Evolutionary conservation across 2,888 invertebrate genomes (phyloP), one percentile per base, ranked within the genome.

Genomic region (Nebria salina): DNA sequence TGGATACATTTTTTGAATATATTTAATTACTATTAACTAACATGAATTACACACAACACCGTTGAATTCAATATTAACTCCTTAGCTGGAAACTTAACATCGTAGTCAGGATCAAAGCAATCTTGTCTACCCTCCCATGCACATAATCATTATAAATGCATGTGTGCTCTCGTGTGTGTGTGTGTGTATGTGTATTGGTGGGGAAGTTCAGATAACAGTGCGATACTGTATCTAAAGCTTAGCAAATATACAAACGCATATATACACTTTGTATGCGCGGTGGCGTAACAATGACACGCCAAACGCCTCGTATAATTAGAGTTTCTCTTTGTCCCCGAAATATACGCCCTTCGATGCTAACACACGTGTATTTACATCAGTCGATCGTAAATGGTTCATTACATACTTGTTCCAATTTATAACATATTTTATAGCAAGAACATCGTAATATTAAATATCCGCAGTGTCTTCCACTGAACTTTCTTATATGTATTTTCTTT

Each of bases 141-240:
- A 34, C 5, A 34, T 34, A 34, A 34, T 34, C 34, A 34, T 34
- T 34, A 34, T 34, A 34, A 34, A 34, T 34, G 68, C 13, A 26
- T 68, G n/a, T n/a, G 2, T 68, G 15, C 26, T 8, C 13, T 15
- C 25, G 68, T 1, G 68, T 66, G 68, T 66, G 68, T 66, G 68
- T 66, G 68, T 66, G 68, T 66, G 68, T 66, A n/a, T 68, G 68
- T 68, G 68, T 68, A 13, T 68, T 7, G 6, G 68, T 68, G 15
- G 20, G 68, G 6, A 9, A 25, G 68, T 68, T 20, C 26, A 26
- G 3, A 26, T 68, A 26, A 25, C 25, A 25, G 68, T 9, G 68
- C 26, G 68, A 11, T 20, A 25, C 25, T 68, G 68, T 68, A 26
- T 68, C 6, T 68, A 26, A 25, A 4, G 68, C 25, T 9, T 20